Percentiles rank a stretch among this genome's conserved stretches.
Evolutionary conservation across 2,113 vertebrate genomes (phyloP).

Genomic region (Cheilinus undulatus): DNA sequence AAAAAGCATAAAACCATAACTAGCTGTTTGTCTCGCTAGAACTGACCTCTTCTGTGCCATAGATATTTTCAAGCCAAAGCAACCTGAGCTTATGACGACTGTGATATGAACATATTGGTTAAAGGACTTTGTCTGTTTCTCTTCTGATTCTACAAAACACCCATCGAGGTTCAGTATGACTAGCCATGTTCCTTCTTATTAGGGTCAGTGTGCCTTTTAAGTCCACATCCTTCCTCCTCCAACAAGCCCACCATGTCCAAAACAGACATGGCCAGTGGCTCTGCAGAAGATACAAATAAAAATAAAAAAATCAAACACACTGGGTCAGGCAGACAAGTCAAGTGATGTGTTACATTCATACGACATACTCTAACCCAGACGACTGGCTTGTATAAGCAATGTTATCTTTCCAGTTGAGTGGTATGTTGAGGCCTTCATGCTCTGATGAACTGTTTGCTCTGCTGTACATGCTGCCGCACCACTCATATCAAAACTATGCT

Average conservation of each 20-base stretch:
- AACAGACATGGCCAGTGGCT: not conserved
- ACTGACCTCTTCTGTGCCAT: not conserved
- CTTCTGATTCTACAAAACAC: not conserved
- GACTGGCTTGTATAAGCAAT: not conserved
- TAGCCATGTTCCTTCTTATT: not conserved
- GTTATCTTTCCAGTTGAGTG: not conserved
- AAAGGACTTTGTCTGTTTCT: not conserved
- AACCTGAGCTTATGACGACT: not conserved
- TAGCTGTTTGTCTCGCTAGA: not conserved
- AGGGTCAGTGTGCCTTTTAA: not conserved
- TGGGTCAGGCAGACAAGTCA: not conserved
- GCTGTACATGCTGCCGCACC: not conserved
- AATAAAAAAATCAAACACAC: not conserved
- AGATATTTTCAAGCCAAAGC: not conserved
- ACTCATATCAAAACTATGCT: constrained; percentile 10
- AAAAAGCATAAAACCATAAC: too few relatives aligned
- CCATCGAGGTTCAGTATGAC: not conserved
- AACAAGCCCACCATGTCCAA: not conserved
- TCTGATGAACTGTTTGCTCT: constrained; percentile 21
- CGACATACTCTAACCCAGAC: not conserved
- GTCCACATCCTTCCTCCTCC: not conserved
- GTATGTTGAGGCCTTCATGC: constrained; percentile 17
- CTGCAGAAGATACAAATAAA: not conserved
- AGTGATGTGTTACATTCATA: not conserved
- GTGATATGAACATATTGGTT: not conserved